These are phyloP conservation scores for Peromyscus aztecus DNA, from an alignment of 2,797 vertebrate species.

Conservation along the genomic window DNA sequence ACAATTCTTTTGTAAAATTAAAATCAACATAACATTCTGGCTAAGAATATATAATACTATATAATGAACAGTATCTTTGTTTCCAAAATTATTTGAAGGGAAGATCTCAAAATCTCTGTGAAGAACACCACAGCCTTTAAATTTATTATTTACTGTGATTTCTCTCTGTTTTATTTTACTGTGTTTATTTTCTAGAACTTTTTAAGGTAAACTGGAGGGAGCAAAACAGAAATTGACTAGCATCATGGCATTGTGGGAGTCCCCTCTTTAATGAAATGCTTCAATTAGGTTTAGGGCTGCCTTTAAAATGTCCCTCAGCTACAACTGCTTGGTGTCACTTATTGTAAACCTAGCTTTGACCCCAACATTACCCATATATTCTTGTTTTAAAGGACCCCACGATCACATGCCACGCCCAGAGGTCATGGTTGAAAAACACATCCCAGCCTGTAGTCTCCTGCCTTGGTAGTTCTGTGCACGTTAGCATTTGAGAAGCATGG, in stretches of 20 bases:
- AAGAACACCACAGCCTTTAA: conserved; percentile 10
- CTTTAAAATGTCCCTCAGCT: background rate
- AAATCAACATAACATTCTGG: conserved; percentile 62
- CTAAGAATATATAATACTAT: conserved; percentile 21
- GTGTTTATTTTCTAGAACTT: background rate
- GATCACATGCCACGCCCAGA: background rate
- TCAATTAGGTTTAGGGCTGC: background rate
- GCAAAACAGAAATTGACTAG: conserved; percentile 8
- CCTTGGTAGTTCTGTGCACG: background rate
- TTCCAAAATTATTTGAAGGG: conserved; percentile 40
- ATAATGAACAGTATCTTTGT: conserved; percentile 54
- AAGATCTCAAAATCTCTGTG: conserved; percentile 41
- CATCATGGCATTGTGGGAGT: background rate
- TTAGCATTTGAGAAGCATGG: background rate
- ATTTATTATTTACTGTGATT: background rate
- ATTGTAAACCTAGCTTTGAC: background rate
- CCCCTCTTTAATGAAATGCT: background rate
- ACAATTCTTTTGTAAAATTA: conserved; percentile 51
- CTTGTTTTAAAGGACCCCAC: background rate
- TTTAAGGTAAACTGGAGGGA: background rate
- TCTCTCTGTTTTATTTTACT: background rate
- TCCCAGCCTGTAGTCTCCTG: background rate
- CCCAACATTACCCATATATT: background rate
- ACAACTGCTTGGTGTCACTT: background rate
- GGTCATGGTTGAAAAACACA: background rate